Evolutionary conservation across 2,113 vertebrate genomes (phyloP), one percentile per base, ranked within the genome.

Genomic region (Pelmatolapia mariae): DNA sequence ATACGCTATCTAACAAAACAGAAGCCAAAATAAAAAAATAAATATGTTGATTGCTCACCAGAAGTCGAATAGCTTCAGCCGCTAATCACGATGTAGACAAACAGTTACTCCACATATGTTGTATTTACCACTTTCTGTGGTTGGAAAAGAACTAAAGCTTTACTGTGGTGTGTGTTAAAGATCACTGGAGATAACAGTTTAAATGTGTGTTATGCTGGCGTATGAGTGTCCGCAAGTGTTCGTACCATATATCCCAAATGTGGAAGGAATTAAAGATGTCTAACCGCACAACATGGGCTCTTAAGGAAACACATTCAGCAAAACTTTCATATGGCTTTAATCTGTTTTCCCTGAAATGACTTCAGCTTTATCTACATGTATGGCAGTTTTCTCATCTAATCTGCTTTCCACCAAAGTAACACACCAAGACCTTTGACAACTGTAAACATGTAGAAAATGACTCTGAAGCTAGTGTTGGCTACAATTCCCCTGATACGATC

Each of bases 311-410:
- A 71, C 29, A 86, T 87, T 90, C 71, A 87, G 31, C 33, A 68
- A 84, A 89, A 76, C 80, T 12, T 82, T 91, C 92, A 90, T 79
- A 50, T 92, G 93, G 89, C 82, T 83, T 82, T 81, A 22, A 63
- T 94, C 92, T 89, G 43, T 89, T 91, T 88, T 19, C 29, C 31
- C 71, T 88, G 86, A 85, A 92, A 88, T 80, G 53, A 90, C 61
- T 84, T 85, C 3, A 54, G 73, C 61, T 94, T 94, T 85, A 93
- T 93, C 92, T 89, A 4, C 85, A 76, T 29, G 78, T 18, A 68
- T 13, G 63, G 63, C 19, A 68, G 8, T 71, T 50, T 61, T 82
- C 86, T 82, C 66, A 91, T 93, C 93, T 91, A 88, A 92, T 91
- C 82, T 82, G 45, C 54, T 85, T 56, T 89, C 84, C 24, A 84